A percentile compares a stretch with the other conserved stretches of the same genome.
Conservation (phyloP, 2,797 vertebrate species). For the Channallabes apus region DNA sequence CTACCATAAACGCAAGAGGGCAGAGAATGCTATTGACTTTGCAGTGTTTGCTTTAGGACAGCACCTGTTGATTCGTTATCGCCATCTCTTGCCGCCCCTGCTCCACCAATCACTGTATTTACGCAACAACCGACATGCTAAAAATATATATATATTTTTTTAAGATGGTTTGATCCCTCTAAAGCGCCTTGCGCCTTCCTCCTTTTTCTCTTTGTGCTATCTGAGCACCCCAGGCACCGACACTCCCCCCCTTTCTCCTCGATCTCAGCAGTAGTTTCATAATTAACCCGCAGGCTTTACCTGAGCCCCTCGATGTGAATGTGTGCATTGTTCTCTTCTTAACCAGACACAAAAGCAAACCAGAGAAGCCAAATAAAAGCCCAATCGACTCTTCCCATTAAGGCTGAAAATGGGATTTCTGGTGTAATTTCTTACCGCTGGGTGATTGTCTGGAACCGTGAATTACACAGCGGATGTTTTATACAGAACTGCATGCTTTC, state of each 20-base stretch:
- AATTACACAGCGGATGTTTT: neutral
- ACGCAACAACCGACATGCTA: conserved; percentile 37
- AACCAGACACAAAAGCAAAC: conserved; percentile 59
- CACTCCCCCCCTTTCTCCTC: conserved; percentile 44
- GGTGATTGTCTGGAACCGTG: neutral
- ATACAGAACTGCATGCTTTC: neutral
- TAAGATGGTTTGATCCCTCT: conserved; percentile 38
- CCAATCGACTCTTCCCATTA: neutral
- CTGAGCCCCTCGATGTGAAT: conserved; percentile 67
- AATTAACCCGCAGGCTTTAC: conserved; percentile 74
- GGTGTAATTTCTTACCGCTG: neutral
- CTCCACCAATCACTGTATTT: conserved; percentile 4
- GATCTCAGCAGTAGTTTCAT: conserved; percentile 69
- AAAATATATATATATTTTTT: conserved; percentile 26
- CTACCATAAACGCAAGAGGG: conserved; percentile 43
- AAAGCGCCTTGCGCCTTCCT: conserved; percentile 2
- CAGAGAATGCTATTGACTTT: conserved; percentile 64
- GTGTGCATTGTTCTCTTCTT: conserved; percentile 67
- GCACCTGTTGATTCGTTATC: conserved; percentile 65
- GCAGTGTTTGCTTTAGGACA: conserved; percentile 62
- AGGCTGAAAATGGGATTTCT: neutral
- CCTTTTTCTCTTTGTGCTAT: conserved; percentile 51
- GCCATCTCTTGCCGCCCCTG: conserved; percentile 5
- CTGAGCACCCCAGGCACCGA: conserved; percentile 56
- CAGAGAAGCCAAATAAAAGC: conserved; percentile 36